A percentile compares a stretch with the other conserved stretches of the same genome.
phyloP scores from a whole-genome alignment of 2,113 vertebrate species.

The Hypocryptadius cinnamomeus region DNA sequence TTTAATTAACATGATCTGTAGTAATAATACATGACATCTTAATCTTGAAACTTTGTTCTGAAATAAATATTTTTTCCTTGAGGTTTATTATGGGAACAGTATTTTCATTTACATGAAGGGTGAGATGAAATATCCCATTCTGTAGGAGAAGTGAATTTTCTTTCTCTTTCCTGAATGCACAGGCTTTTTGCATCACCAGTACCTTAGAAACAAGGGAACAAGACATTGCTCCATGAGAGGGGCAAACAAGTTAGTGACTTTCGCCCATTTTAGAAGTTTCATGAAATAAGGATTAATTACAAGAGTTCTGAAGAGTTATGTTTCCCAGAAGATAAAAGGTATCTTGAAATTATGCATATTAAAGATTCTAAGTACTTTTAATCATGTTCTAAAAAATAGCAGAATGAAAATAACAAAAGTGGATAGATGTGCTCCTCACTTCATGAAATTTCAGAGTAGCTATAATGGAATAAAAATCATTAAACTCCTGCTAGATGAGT shows the following conservation, averaged over 20 bases:
- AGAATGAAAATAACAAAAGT: background rate
- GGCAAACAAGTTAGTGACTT: background rate
- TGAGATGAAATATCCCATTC: background rate
- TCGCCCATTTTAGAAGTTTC: background rate
- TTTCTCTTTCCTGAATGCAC: background rate
- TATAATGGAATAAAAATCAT: background rate
- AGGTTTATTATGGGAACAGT: background rate
- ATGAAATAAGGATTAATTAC: background rate
- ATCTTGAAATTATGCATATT: background rate
- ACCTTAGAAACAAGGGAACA: background rate
- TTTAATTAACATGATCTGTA: background rate
- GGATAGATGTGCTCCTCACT: background rate
- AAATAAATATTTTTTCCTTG: background rate
- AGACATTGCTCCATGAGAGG: background rate
- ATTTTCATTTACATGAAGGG: background rate
- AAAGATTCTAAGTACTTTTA: background rate
- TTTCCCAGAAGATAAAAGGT: background rate
- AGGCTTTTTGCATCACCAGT: background rate
- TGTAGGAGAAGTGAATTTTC: background rate
- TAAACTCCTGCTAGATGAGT: background rate
- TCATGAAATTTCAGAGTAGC: background rate
- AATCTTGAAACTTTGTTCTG: fast-evolving
- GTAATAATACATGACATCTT: background rate
- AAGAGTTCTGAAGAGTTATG: background rate
- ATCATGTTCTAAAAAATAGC: background rate